Percentiles rank a stretch among this genome's conserved stretches.
These are phyloP conservation scores for Pedetes capensis DNA, from an alignment of 2,113 vertebrate genomes.

Conservation along the genomic window DNA sequence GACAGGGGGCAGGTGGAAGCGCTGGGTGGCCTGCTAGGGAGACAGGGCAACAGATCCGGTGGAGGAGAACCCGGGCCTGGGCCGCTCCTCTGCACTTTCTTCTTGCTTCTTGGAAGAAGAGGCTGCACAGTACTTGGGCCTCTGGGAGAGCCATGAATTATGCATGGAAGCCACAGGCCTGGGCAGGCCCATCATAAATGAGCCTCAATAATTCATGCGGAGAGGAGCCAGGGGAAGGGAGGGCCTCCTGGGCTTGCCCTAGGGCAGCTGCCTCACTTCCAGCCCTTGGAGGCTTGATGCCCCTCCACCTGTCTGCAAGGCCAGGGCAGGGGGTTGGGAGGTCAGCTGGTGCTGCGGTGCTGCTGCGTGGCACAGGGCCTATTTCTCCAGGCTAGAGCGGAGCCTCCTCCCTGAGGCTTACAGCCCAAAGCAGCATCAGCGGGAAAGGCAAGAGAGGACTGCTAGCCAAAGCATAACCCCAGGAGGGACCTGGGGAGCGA, in stretches of 20 bases:
- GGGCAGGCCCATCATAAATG: constrained; percentile 82
- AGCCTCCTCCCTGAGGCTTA: not conserved
- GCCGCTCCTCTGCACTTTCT: not conserved
- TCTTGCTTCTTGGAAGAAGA: constrained; percentile 79
- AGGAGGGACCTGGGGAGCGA: not conserved
- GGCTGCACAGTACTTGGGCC: constrained; percentile 47
- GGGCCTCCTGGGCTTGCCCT: constrained; percentile 69
- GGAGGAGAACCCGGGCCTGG: not conserved
- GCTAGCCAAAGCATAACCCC: not conserved
- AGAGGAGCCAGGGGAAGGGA: constrained; percentile 72
- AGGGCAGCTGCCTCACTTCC: not conserved
- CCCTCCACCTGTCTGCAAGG: not conserved
- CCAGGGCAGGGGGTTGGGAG: not conserved
- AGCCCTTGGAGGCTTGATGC: not conserved
- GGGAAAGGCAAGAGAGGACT: not conserved
- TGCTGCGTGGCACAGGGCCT: no score
- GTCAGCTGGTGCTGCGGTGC: no score
- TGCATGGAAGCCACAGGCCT: constrained; percentile 82
- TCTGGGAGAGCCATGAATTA: constrained; percentile 83
- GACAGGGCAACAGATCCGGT: not conserved
- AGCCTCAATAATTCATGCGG: constrained; percentile 84
- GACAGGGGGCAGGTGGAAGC: not conserved
- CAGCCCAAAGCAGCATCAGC: not conserved
- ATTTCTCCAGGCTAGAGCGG: not conserved
- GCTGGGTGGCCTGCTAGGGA: not conserved